Percentiles rank a stretch among this genome's conserved stretches.
phyloP scores from a whole-genome alignment of 1,140 invertebrate species.

The Battus philenor region DNA sequence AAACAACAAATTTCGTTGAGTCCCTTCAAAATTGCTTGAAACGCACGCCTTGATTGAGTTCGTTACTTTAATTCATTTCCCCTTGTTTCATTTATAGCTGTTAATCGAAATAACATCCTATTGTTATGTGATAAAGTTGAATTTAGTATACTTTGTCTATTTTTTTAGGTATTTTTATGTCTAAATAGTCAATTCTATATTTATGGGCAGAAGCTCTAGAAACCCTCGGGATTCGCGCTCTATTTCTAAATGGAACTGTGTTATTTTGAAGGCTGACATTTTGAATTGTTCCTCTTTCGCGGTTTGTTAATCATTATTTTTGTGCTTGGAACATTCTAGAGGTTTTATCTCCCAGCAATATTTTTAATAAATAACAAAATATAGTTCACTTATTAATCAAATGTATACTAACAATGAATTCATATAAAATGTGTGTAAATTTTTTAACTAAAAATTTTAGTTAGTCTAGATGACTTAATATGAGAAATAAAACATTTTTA shows the following conservation, averaged over 20 bases:
- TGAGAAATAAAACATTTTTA: too few species aligned
- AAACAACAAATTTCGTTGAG: slow-evolving; percentile 5
- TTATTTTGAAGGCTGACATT: slow-evolving; percentile 31
- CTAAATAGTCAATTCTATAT: slow-evolving; percentile 47
- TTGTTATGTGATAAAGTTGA: background rate
- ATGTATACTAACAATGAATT: too few species aligned
- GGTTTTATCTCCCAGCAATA: too few species aligned
- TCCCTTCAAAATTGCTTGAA: slow-evolving; percentile 20
- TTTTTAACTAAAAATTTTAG: too few species aligned
- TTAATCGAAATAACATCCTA: slow-evolving; percentile 20
- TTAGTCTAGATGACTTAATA: too few species aligned
- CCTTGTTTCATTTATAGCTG: slow-evolving; percentile 29
- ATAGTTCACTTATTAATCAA: too few species aligned
- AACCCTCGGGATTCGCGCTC: slow-evolving; percentile 36
- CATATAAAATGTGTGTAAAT: too few species aligned
- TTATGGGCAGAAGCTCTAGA: slow-evolving; percentile 46
- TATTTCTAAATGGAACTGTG: slow-evolving; percentile 44
- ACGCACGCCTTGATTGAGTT: slow-evolving; percentile 34
- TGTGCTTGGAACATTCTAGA: too few species aligned
- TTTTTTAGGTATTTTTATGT: slow-evolving; percentile 31
- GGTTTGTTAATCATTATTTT: too few species aligned
- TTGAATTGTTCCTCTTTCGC: slow-evolving; percentile 25
- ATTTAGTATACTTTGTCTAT: slow-evolving; percentile 8
- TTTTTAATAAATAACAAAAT: too few species aligned
- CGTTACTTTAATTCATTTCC: slow-evolving; percentile 36